phyloP scores from a whole-genome alignment of 2,888 invertebrate genomes.

The Temnothorax ravouxi region DNA sequence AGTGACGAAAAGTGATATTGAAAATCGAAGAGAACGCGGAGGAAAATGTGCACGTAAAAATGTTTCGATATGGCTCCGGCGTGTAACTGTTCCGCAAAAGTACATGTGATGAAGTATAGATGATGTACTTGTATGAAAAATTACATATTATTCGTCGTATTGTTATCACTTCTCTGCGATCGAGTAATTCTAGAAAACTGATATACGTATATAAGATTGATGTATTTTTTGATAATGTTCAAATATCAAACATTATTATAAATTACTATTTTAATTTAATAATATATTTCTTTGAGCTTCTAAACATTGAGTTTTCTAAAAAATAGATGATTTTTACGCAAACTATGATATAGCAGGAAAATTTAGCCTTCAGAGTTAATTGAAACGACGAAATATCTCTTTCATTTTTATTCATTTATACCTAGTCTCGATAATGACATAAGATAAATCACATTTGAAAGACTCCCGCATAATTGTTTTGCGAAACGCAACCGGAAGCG shows the following conservation, averaged over 20 bases:
- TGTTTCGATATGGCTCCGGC: conserved; percentile 62
- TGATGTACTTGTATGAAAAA: conserved; percentile 44
- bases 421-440: neutral
- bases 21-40: conserved; percentile 62
- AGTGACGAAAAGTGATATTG: conserved; percentile 73
- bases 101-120: conserved; percentile 39
- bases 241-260: neutral
- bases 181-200: conserved; percentile 26
- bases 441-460: neutral
- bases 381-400: neutral
- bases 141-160: conserved; percentile 49
- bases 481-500: conserved; percentile 77
- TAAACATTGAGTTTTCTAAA: neutral
- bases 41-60: conserved; percentile 61
- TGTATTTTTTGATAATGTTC: conserved; percentile 2
- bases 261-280: conserved; percentile 13
- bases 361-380: neutral
- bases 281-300: neutral
- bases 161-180: conserved; percentile 27
- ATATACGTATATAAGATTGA: neutral
- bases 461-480: conserved; percentile 45
- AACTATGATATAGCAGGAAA: neutral
- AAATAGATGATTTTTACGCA: neutral
- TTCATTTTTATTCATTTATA: neutral
- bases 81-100: conserved; percentile 52